Conservation (phyloP, 2,797 vertebrate species). For the Tapera naevia region DNA sequence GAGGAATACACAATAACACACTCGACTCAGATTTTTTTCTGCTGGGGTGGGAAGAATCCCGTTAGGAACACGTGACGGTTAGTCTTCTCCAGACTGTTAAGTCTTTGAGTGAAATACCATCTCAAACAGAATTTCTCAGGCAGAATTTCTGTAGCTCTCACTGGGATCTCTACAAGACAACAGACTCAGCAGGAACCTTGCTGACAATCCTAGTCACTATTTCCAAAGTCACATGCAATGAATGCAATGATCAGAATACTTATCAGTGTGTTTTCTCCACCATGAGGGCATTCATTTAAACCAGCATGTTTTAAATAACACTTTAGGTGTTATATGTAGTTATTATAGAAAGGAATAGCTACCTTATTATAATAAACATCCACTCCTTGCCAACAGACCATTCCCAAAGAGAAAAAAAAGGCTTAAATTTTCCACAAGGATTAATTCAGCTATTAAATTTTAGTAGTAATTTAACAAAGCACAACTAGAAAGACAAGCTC, state of each 20-base stretch:
- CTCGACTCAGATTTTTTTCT: rapidly evolving
- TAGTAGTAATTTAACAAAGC: background rate
- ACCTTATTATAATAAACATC: background rate
- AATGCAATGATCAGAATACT: background rate
- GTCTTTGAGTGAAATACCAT: background rate
- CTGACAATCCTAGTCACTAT: background rate
- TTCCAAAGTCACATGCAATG: background rate
- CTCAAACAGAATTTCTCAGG: background rate
- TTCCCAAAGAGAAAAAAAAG: background rate
- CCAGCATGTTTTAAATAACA: background rate
- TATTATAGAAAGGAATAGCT: background rate
- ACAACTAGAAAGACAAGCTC: background rate
- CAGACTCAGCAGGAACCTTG: background rate
- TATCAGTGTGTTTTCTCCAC: background rate
- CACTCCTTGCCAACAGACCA: background rate
- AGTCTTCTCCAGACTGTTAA: background rate
- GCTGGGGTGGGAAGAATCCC: background rate
- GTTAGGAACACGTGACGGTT: background rate
- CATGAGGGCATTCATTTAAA: background rate
- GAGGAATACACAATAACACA: rapidly evolving
- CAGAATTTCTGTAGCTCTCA: background rate
- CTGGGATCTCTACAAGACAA: background rate
- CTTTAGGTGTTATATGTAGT: background rate
- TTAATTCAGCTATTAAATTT: background rate
- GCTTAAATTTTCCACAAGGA: background rate